These are phyloP conservation scores for Marronus borbonicus DNA, from an alignment of 2,888 invertebrate species.

Conservation along the genomic window DNA sequence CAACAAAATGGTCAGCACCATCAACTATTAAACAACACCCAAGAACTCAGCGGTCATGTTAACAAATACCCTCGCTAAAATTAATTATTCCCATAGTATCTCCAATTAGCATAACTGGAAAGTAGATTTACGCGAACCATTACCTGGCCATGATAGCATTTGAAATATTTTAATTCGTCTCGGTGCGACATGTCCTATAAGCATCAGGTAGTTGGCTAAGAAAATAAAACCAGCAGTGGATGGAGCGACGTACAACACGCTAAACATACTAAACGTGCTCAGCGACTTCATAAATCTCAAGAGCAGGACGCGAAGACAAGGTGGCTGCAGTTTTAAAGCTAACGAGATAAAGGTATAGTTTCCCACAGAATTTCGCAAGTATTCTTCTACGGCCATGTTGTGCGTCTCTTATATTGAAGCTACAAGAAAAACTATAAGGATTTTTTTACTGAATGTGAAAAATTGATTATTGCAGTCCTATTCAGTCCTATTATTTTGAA, in stretches of 20 bases:
- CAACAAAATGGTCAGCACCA: neutral
- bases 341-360: neutral
- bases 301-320: neutral
- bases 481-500: too few species aligned
- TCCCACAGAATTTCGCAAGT: neutral
- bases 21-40: constrained; percentile 1
- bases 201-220: constrained; percentile 14
- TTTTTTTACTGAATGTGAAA: too few species aligned
- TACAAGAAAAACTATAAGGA: too few species aligned
- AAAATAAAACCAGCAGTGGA: constrained; percentile 5
- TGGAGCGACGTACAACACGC: constrained; percentile 10
- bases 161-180: constrained; percentile 43
- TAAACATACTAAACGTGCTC: constrained; percentile 25
- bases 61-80: constrained; percentile 33
- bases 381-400: too few species aligned
- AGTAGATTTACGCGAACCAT: constrained; percentile 36
- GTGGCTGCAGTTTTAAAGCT: neutral
- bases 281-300: constrained; percentile 17
- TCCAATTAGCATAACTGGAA: constrained; percentile 42
- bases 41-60: constrained; percentile 19
- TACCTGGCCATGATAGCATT: constrained; percentile 26
- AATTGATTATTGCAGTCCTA: too few species aligned
- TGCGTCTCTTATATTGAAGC: too few species aligned
- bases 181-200: constrained; percentile 8
- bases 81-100: constrained; percentile 29